Evolutionary conservation across 2,797 vertebrate genomes (phyloP).

Genomic region (Nannoperca obscura): DNA sequence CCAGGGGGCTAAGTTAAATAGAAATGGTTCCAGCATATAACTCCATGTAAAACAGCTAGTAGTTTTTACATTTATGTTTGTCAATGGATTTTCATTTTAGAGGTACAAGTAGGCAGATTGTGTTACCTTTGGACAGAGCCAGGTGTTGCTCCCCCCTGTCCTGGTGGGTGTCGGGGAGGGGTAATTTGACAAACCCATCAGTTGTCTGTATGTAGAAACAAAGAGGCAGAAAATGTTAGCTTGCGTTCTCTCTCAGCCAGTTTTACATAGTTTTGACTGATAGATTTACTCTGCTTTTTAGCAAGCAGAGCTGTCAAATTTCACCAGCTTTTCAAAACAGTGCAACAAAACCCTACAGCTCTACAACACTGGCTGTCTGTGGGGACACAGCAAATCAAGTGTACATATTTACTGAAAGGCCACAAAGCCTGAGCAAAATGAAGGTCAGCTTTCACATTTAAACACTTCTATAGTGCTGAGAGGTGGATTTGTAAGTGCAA

Average conservation of each 20-base stretch:
- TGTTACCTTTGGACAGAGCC: background rate
- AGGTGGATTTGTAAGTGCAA: slow-evolving; percentile 35
- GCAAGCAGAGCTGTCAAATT: slow-evolving; percentile 27
- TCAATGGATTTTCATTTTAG: background rate
- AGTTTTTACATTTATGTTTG: background rate
- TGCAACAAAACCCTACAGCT: slow-evolving; percentile 37
- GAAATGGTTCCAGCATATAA: background rate
- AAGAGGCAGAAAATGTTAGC: too few species aligned
- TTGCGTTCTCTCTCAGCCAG: background rate
- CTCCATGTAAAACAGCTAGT: background rate
- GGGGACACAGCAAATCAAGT: slow-evolving; percentile 21
- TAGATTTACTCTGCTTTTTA: slow-evolving; percentile 43
- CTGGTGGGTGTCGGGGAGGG: too few species aligned
- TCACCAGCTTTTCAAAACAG: slow-evolving; percentile 42
- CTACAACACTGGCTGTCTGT: slow-evolving; percentile 19
- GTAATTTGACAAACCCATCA: too few species aligned
- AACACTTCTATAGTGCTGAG: slow-evolving; percentile 14
- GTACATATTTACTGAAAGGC: slow-evolving; percentile 30
- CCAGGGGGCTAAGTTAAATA: too few species aligned
- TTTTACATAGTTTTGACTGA: slow-evolving; percentile 52
- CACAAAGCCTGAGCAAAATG: background rate
- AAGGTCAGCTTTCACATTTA: slow-evolving; percentile 34
- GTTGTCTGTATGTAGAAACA: too few species aligned
- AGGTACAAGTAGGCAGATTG: background rate
- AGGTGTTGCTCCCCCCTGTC: too few species aligned